Base-by-base conservation (phyloP, 1,140 invertebrate species). In the Anoplophora glabripennis region DNA sequence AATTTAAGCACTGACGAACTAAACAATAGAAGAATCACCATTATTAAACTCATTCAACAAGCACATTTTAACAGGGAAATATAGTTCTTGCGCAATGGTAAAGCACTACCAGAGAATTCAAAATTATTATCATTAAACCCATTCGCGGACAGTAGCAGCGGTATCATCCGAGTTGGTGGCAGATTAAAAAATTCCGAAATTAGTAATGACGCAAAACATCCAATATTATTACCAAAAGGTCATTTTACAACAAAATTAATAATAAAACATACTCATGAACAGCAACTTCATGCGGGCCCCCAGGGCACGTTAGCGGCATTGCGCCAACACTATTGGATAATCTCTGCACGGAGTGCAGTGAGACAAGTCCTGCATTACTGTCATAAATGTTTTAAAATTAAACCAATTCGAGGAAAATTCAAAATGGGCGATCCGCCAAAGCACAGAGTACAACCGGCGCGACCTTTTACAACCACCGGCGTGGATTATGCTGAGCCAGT, bases 401-500 rank as follows among this genome's bases (percentile, higher is more conserved):
- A 28, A 28, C 21, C 36, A 12, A 11, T n/a, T 38, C 3, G 53
- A 69, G 7, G 63, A 67, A 42, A 45, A 66, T 14, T n/a, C 11
- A 40, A 40, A 12, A 76, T 78, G 75, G 71, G 64, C 7, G 45
- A 74, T 55, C 61, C 78, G n/a, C 73, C 75, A 2, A 1, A 14
- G 4, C 33, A 42, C n/a, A 57, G 76, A 17, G 61, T 75, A 3
- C 66, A 36, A 4, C 58, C 35, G 49, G 10, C 3, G 37, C 37
- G 66, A 11, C 59, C 70, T 0, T 76, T 76, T 37, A 14, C 35
- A 7, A 46, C 61, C 12, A 53, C 53, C 7, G 73, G 73, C 0
- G 53, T 75, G 0, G 75, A 77, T 61, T 75, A 68, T 18, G 68
- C 65, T 0, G 75, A 72, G 3, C 74, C 71, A 0, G 58, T 79